Evolutionary conservation across 2,113 vertebrate genomes (phyloP).

Genomic region (Silurus meridionalis): DNA sequence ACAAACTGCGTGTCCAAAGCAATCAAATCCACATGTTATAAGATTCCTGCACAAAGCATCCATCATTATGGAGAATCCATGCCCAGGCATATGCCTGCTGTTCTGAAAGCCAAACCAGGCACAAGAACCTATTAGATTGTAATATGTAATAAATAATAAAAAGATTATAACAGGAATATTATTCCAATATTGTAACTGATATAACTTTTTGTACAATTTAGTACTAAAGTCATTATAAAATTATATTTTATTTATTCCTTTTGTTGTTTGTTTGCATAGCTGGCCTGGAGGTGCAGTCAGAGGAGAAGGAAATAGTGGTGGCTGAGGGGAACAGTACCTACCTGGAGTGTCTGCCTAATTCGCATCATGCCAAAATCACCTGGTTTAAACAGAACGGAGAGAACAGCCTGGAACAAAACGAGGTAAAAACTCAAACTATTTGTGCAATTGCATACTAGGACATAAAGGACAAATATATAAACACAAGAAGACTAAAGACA

Average conservation of each 20-base stretch:
- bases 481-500: background rate
- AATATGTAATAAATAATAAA: background rate
- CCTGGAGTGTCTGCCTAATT: constrained; percentile 79
- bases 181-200: background rate
- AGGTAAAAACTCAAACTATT: constrained; percentile 61
- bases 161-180: background rate
- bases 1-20: background rate
- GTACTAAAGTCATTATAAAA: background rate
- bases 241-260: background rate
- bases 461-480: too few species aligned
- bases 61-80: background rate
- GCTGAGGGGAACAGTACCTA: constrained; percentile 80
- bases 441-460: background rate
- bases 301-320: constrained; percentile 76
- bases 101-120: background rate
- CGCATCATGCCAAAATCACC: constrained; percentile 74
- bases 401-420: constrained; percentile 72
- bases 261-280: constrained; percentile 58
- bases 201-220: background rate
- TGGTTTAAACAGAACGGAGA: constrained; percentile 77
- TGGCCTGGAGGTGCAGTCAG: constrained; percentile 74
- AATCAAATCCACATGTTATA: background rate
- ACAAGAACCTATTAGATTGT: background rate
- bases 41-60: background rate
- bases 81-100: background rate